Conservation (phyloP, 1,140 invertebrate species). For the Agrypnia vestita region DNA sequence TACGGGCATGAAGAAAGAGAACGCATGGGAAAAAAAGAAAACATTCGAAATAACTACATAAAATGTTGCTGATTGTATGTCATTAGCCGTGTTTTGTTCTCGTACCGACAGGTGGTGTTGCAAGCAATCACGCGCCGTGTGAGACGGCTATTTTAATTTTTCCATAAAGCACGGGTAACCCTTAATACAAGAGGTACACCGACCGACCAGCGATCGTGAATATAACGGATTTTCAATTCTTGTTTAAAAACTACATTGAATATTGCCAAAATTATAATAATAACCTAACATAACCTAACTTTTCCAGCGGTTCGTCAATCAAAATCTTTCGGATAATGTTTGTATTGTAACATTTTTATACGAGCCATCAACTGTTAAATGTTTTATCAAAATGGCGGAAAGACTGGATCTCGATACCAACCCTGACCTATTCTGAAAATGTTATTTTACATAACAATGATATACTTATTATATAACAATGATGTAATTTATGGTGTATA, state of each 20-base stretch:
- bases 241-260: background rate
- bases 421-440: too few relatives aligned
- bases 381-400: too few relatives aligned
- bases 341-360: too few relatives aligned
- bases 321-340: too few relatives aligned
- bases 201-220: constrained; percentile 26
- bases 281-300: too few relatives aligned
- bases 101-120: constrained; percentile 53
- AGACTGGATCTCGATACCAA: too few relatives aligned
- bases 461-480: too few relatives aligned
- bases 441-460: too few relatives aligned
- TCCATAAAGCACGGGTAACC: constrained; percentile 56
- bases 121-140: constrained; percentile 42
- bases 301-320: too few relatives aligned
- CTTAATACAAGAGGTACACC: constrained; percentile 40
- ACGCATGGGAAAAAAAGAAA: constrained; percentile 31
- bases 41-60: constrained; percentile 58
- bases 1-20: background rate
- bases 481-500: too few relatives aligned
- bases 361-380: too few relatives aligned
- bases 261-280: too few relatives aligned
- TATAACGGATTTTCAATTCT: constrained; percentile 14
- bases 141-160: constrained; percentile 57
- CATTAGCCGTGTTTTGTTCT: constrained; percentile 47
- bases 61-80: constrained; percentile 60